These are phyloP conservation scores for Galagoides demidoff DNA, from an alignment of 2,797 vertebrate species.

Conservation along the genomic window DNA sequence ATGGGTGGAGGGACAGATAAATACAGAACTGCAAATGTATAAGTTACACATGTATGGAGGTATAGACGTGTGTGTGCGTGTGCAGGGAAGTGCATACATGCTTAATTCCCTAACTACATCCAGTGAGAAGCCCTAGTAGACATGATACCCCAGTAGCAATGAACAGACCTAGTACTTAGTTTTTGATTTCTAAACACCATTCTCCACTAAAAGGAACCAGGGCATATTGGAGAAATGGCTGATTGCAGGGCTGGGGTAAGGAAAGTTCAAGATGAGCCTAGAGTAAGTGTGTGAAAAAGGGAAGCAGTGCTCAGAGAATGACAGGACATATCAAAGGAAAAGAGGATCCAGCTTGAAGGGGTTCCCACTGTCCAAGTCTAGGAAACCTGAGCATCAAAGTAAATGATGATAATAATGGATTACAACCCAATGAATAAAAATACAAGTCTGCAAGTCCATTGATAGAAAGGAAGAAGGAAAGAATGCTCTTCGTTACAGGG, in stretches of 20 bases:
- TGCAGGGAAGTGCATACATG: background rate
- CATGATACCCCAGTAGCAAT: background rate
- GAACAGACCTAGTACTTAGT: background rate
- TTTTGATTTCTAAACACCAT: conserved; percentile 32
- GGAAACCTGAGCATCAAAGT: background rate
- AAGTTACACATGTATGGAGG: background rate
- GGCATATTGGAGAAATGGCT: conserved; percentile 3
- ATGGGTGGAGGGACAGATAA: background rate
- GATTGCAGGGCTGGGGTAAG: background rate
- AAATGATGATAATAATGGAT: background rate
- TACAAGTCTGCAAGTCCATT: background rate
- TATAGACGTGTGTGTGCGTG: background rate
- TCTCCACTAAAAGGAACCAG: conserved; percentile 17
- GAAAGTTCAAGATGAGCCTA: background rate
- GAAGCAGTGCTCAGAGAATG: background rate
- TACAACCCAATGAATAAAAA: conserved; percentile 9
- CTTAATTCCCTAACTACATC: background rate
- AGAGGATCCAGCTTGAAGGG: background rate
- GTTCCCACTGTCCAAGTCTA: background rate
- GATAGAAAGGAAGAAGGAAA: background rate
- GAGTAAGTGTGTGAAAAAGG: background rate
- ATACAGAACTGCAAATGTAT: background rate
- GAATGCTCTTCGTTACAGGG: background rate
- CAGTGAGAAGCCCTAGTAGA: background rate
- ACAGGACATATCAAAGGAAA: background rate